A percentile compares a stretch with the other conserved stretches of the same genome.
phyloP scores from a whole-genome alignment of 2,113 vertebrate genomes.

The Oxygymnocypris stewartii region DNA sequence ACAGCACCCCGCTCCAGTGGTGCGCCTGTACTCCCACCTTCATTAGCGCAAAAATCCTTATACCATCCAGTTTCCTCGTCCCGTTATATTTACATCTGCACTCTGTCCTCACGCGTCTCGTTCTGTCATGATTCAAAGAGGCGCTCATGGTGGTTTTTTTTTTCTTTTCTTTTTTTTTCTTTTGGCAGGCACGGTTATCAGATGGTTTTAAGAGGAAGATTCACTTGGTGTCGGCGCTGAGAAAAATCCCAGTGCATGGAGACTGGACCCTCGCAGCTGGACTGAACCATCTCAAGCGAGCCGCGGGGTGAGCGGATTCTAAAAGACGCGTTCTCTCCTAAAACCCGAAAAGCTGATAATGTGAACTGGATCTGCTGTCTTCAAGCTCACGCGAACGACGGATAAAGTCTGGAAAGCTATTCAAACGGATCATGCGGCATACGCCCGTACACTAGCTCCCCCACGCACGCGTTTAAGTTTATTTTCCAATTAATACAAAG shows the following conservation, averaged over 20 bases:
- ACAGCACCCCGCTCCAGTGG: conserved; percentile 86
- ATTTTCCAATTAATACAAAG: conserved; percentile 59
- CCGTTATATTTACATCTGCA: conserved; percentile 74
- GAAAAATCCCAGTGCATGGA: conserved; percentile 88
- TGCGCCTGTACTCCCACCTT: conserved; percentile 78
- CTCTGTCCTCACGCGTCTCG: conserved; percentile 74
- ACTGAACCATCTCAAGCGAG: conserved; percentile 88
- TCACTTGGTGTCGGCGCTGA: conserved; percentile 79
- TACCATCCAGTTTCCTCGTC: conserved; percentile 72
- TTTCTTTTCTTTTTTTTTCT: conserved; percentile 26
- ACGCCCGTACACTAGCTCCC: conserved; percentile 52
- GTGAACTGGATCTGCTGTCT: conserved; percentile 63
- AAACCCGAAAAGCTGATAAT: conserved; percentile 52
- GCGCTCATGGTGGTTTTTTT: conserved; percentile 79
- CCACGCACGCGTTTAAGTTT: conserved; percentile 56
- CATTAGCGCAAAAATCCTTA: conserved; percentile 81
- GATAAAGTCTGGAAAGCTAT: conserved; percentile 52
- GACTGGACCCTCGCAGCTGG: conserved; percentile 87
- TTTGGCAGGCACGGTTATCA: conserved; percentile 71
- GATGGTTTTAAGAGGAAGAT: conserved; percentile 76
- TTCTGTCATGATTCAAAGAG: conserved; percentile 74
- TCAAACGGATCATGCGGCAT: conserved; percentile 36
- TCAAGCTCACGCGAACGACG: conserved; percentile 44
- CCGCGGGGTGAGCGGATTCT: conserved; percentile 73
- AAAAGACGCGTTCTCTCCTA: conserved; percentile 66